Base-by-base conservation (phyloP, 2,888 invertebrate species). In the Ophioninae sp. region DNA sequence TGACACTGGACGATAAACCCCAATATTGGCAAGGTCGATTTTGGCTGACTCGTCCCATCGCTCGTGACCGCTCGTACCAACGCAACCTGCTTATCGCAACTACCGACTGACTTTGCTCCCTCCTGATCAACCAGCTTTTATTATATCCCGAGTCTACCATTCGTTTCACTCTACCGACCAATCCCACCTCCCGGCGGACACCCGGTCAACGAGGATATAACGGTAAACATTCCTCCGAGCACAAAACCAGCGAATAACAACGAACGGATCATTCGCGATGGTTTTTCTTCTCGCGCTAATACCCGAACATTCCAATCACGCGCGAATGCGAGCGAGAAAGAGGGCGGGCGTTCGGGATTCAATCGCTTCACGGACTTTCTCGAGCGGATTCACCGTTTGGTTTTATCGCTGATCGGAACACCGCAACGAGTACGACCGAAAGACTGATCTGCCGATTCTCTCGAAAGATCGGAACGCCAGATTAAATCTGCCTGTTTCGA, bases 331-430 rank as follows among this genome's bases (percentile, higher is more conserved):
- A 8, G 70, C n/a, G 37, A 23, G 57, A 7, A 8, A 41, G 17
- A 23, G 10, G 7, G 41, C 59, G 17, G 41, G 23, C 23, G 0
- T 41, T 17, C 7, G 7, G 37, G 69, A n/a, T 13, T 7, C 56
- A 17, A 8, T 7, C 59, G 21, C 20, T 59, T 59, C 6, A 59
- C 59, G 21, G 21, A 62, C 23, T 50, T 21, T 30, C 57, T 21
- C 67, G 59, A 50, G 20, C 39, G 69, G 75, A 65, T 81, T 78
- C 64, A 84, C 83, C 81, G 83, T 84, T 84, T 67, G 78, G 78
- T 84, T 84, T 84, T 78, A 78, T 84, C 17, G 81, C 61, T 73
- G 62, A 62, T 64, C 41, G 56, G 21, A 74, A 37, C n/a, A 2
- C 17, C 37, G n/a, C 65, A 23, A n/a, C 20, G 30, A 30, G 30